phyloP scores from a whole-genome alignment of 2,113 vertebrate genomes.

The Gadus macrocephalus region DNA sequence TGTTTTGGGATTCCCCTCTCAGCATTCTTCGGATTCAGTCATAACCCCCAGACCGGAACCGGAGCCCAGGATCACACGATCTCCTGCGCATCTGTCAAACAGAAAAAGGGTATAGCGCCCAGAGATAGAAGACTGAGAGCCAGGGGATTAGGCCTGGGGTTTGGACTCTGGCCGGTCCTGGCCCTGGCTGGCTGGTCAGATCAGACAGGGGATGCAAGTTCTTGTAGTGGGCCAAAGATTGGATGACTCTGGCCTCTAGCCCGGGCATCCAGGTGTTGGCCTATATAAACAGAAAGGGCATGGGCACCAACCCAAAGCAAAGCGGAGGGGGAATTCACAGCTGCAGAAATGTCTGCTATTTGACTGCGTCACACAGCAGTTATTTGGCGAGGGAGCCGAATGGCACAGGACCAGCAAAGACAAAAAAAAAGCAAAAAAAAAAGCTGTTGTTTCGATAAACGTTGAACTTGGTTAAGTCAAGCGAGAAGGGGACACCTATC shows the following conservation, averaged over 20 bases:
- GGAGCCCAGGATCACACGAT: conserved; percentile 7
- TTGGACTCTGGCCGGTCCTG: neutral
- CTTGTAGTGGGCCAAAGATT: conserved; percentile 8
- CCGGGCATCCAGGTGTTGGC: conserved; percentile 17
- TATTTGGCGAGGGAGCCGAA: too few relatives aligned
- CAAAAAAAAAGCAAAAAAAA: too few relatives aligned
- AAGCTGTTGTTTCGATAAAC: too few relatives aligned
- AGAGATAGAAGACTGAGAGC: neutral
- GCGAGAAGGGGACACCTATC: too few relatives aligned
- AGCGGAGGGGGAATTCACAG: neutral
- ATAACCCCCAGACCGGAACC: neutral
- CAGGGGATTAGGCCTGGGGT: neutral
- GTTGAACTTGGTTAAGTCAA: too few relatives aligned
- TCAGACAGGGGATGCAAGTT: neutral
- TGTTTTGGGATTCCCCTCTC: conserved; percentile 11
- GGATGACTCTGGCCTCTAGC: conserved; percentile 6
- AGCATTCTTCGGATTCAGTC: neutral
- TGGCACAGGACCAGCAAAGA: too few relatives aligned
- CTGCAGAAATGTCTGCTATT: conserved; percentile 9
- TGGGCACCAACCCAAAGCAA: neutral
- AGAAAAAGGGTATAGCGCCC: neutral
- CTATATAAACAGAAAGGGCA: conserved; percentile 8
- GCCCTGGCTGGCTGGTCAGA: neutral
- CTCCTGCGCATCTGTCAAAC: conserved; percentile 20
- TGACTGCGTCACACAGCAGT: neutral